These are phyloP conservation scores for Myrmophylax atrothorax DNA, from an alignment of 2,113 vertebrate genomes.

Conservation along the genomic window DNA sequence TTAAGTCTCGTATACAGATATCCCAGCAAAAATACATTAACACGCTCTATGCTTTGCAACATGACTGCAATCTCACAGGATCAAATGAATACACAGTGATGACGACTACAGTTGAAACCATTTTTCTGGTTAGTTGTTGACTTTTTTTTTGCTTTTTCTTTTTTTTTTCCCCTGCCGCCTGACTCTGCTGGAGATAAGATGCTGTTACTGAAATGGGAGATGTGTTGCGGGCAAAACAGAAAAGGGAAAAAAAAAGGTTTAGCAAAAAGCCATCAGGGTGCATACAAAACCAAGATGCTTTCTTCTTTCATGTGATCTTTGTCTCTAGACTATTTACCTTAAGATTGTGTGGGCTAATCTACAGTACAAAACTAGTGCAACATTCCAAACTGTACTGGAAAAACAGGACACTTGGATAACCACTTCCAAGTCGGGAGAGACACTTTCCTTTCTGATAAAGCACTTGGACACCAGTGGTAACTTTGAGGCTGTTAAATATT, in stretches of 20 bases:
- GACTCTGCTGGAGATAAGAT: background rate
- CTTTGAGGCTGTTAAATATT: background rate
- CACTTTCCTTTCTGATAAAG: slow-evolving; percentile 33
- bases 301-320: background rate
- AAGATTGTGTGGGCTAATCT: slow-evolving; percentile 13
- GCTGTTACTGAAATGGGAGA: background rate
- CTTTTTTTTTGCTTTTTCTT: background rate
- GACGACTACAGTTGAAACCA: background rate
- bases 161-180: background rate
- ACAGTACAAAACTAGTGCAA: background rate
- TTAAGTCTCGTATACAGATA: background rate
- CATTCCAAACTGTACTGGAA: slow-evolving; percentile 39
- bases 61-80: background rate
- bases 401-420: slow-evolving; percentile 41
- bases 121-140: background rate
- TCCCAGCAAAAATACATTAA: slow-evolving; percentile 16
- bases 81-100: background rate
- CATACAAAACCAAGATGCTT: background rate
- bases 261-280: background rate
- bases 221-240: background rate
- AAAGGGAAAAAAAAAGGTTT: background rate
- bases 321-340: slow-evolving; percentile 29
- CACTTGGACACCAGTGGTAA: background rate
- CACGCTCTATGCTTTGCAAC: background rate
- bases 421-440: background rate